phyloP scores from a whole-genome alignment of 2,888 invertebrate species.

The Xanthia togata region DNA sequence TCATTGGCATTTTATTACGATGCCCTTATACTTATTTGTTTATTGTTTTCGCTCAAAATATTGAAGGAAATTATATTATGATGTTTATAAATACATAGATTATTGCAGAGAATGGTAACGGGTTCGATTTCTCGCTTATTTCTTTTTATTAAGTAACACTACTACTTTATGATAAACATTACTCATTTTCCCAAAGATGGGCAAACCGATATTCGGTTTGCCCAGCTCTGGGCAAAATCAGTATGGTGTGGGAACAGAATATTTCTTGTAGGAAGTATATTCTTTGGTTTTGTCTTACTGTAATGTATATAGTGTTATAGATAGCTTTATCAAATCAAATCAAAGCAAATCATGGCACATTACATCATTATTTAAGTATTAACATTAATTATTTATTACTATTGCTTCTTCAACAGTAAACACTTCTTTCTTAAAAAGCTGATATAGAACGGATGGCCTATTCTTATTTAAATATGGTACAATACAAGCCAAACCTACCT shows the following conservation, averaged over 20 bases:
- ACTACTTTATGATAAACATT: too few species aligned
- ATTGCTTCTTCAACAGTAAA: too few species aligned
- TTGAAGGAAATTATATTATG: background rate
- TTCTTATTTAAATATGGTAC: background rate
- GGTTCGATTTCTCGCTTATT: constrained; percentile 17
- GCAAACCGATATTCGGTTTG: too few species aligned
- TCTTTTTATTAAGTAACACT: background rate
- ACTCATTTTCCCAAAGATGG: too few species aligned
- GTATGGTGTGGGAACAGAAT: background rate
- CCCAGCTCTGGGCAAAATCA: background rate
- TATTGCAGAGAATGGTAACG: background rate
- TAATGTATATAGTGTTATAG: background rate
- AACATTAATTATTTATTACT: background rate
- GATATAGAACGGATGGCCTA: background rate
- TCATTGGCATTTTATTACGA: constrained; percentile 25
- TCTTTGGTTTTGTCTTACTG: background rate
- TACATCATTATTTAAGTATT: too few species aligned
- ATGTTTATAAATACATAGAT: background rate
- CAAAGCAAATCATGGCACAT: too few species aligned
- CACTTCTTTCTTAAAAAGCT: too few species aligned
- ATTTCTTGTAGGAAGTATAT: background rate
- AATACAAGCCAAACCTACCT: background rate
- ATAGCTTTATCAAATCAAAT: too few species aligned
- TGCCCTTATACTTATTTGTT: background rate
- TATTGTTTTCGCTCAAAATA: background rate